Evolutionary conservation across 2,888 invertebrate species (phyloP), one percentile per base, ranked within the genome.

Genomic region (Platynereis dumerilii): DNA sequence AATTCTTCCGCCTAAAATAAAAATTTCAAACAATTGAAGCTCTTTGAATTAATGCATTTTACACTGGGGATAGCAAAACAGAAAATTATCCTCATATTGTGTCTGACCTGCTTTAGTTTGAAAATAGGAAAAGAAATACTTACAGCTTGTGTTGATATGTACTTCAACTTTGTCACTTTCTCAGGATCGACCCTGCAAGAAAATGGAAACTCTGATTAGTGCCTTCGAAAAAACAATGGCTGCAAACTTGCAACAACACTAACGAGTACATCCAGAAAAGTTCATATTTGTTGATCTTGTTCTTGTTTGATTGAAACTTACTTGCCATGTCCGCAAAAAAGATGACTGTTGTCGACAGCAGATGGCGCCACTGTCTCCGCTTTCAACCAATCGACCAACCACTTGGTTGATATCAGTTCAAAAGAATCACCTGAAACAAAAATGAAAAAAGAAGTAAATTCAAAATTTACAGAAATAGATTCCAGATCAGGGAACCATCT

Each of bases 351-450:
- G 68, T 87, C 85, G 20, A 88, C 84, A 10, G 84, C 80, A 20
- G 83, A 75, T 29, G 28, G 28, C 10, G 70, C 65, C 5, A 77
- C 76, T 39, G 78, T 57, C 42, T 68, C 68, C 1, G 39, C 76
- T 17, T 79, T 82, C 1, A 88, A 72, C 87, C 88, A 88, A 62
- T 86, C 85, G 1, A 77, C 80, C 12, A 88, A 72, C 88, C 88
- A 88, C 26, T 85, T 85, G 2, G 82, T 84, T 10, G 87, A 83
- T 28, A 88, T 79, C 83, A 87, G 88, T 71, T 87, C 86, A 70
- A 80, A 86, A 29, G 81, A 76, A 2, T 65, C 65, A 26, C 70
- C 70, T 54, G 63, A 48, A 54, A 58, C 15, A 20, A 2, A 20
- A n/a, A 24, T 52, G 7, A 52, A 24, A 3, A 52, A 20, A 22